These are phyloP conservation scores for Hydraecia micacea DNA, from an alignment of 2,888 invertebrate genomes.

Conservation along the genomic window DNA sequence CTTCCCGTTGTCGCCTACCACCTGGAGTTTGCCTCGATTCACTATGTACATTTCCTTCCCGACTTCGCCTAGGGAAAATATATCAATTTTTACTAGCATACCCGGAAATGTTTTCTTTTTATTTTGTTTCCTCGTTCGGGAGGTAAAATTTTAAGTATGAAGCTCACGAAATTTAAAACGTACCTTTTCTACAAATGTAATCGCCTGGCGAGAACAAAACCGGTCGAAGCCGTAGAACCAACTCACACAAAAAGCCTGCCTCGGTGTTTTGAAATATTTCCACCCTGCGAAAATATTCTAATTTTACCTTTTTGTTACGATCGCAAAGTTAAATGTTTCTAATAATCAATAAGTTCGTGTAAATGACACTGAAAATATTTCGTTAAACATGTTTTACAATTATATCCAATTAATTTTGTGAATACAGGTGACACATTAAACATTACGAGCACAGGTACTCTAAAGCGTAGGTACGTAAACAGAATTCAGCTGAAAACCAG, in stretches of 20 bases:
- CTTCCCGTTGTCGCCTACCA: constrained; percentile 98
- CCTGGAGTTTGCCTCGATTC: constrained; percentile 98
- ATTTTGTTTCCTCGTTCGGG: constrained; percentile 19
- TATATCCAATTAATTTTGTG: background rate
- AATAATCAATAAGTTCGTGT: background rate
- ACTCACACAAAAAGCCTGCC: constrained; percentile 99
- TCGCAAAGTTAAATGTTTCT: constrained; percentile 14
- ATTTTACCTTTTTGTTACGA: constrained; percentile 5
- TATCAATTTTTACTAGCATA: constrained; percentile 9
- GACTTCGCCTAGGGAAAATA: constrained; percentile 95
- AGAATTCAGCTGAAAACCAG: constrained; percentile 74
- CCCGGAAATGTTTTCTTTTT: constrained; percentile 25
- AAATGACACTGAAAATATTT: background rate
- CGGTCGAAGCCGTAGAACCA: constrained; percentile 97
- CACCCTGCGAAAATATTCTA: constrained; percentile 90
- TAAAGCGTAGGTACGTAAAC: constrained; percentile 67
- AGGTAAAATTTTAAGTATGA: constrained; percentile 19
- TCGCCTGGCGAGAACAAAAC: constrained; percentile 99
- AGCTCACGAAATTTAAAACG: constrained; percentile 60
- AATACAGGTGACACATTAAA: constrained; percentile 60
- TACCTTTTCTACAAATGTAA: constrained; percentile 99
- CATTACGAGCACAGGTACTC: constrained; percentile 62
- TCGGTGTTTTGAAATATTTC: constrained; percentile 99
- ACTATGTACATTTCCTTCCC: constrained; percentile 99
- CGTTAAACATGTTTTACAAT: background rate